These are phyloP conservation scores for Sepiola atlantica DNA, from an alignment of 2,888 invertebrate species.

Conservation along the genomic window DNA sequence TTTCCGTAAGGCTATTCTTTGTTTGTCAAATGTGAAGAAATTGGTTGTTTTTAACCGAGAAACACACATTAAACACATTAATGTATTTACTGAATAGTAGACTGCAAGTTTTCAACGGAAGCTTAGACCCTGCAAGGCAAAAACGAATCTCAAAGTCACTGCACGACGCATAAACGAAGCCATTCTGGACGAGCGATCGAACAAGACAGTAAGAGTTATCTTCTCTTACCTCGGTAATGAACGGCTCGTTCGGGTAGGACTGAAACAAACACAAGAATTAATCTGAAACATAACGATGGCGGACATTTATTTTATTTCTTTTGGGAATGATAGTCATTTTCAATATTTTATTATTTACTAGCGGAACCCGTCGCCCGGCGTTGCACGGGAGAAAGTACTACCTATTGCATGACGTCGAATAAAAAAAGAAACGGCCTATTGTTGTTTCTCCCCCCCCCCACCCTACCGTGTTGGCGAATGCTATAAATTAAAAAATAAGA, in stretches of 20 bases:
- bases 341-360: no score
- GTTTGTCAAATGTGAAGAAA: no score
- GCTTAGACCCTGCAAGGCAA: not conserved
- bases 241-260: not conserved
- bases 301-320: not conserved
- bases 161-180: not conserved
- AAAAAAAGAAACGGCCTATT: no score
- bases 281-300: not conserved
- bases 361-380: no score
- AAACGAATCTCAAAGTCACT: not conserved
- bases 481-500: no score
- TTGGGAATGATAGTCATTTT: not conserved
- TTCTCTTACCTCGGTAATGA: not conserved
- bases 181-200: not conserved
- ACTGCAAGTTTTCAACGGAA: not conserved
- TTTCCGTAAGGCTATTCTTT: no score
- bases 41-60: no score
- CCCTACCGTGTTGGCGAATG: no score
- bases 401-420: no score
- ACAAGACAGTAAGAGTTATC: not conserved
- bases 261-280: conserved; percentile 6
- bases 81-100: not conserved
- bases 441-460: no score
- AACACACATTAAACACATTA: no score
- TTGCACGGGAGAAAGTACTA: no score